A percentile compares a stretch with the other conserved stretches of the same genome.
Conservation (phyloP, 2,888 invertebrate species). For the Tromatobia lineatoria region DNA sequence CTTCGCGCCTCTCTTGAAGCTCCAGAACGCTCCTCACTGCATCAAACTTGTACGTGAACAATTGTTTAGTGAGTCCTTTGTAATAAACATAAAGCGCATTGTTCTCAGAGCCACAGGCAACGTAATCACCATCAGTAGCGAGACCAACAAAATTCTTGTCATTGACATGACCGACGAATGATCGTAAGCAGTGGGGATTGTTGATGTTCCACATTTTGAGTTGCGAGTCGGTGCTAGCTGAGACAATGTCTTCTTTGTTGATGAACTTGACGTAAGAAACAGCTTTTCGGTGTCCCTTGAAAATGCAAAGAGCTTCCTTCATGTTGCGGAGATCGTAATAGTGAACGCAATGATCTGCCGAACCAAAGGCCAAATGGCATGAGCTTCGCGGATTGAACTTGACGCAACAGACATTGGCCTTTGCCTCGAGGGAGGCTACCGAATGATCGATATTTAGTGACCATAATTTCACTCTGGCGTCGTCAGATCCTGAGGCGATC, state of each 20-base stretch:
- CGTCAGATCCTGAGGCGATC: conserved; percentile 97
- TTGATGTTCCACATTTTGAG: conserved; percentile 96
- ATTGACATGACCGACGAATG: conserved; percentile 96
- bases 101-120: conserved; percentile 98
- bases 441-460: conserved; percentile 95
- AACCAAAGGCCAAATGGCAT: conserved; percentile 96
- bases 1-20: conserved; percentile 90
- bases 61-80: conserved; percentile 94
- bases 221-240: conserved; percentile 96
- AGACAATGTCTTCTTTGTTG: conserved; percentile 94
- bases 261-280: conserved; percentile 98
- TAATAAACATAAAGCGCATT: conserved; percentile 97
- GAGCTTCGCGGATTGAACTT: conserved; percentile 95
- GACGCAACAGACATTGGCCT: conserved; percentile 98
- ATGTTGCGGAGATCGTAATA: conserved; percentile 97
- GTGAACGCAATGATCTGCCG: conserved; percentile 98
- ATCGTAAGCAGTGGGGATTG: conserved; percentile 91
- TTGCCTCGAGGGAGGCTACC: conserved; percentile 95
- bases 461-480: conserved; percentile 97
- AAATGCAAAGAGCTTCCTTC: conserved; percentile 92
- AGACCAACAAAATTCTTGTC: conserved; percentile 98
- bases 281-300: conserved; percentile 96
- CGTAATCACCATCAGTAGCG: conserved; percentile 96
- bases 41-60: conserved; percentile 95
- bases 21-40: conserved; percentile 92